Evolutionary conservation across 2,888 invertebrate species (phyloP).

Genomic region (Pyrrhosoma nymphula): DNA sequence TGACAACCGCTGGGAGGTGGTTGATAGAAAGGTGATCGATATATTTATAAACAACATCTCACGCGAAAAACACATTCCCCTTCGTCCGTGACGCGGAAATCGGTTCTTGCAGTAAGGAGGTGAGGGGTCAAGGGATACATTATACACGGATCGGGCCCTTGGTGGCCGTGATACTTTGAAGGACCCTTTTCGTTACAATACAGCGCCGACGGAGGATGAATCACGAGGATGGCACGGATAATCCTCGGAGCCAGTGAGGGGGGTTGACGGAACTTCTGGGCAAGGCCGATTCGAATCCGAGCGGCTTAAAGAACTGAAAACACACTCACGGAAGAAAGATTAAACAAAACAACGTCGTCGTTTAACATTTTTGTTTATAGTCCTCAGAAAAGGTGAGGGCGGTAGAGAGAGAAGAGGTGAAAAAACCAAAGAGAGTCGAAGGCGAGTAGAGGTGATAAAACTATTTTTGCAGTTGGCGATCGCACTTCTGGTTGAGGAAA

Average conservation of each 20-base stretch:
- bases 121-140: background rate
- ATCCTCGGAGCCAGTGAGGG: slow-evolving; percentile 60
- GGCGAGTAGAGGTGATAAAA: too few species aligned
- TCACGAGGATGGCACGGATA: slow-evolving; percentile 50
- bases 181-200: background rate
- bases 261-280: slow-evolving; percentile 27
- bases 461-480: too few species aligned
- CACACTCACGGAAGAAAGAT: background rate
- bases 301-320: background rate
- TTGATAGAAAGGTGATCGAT: background rate
- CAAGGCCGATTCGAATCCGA: background rate
- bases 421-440: too few species aligned
- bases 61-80: background rate
- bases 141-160: background rate
- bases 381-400: background rate
- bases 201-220: slow-evolving; percentile 14
- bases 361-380: too few species aligned
- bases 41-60: slow-evolving; percentile 11
- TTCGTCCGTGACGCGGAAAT: background rate
- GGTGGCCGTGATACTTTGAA: background rate
- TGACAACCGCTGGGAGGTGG: background rate
- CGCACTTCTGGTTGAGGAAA: too few species aligned
- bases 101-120: background rate
- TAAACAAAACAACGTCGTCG: background rate
- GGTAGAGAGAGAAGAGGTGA: background rate